Conservation (phyloP, 2,113 vertebrate species). For the Pardalotus punctatus region DNA sequence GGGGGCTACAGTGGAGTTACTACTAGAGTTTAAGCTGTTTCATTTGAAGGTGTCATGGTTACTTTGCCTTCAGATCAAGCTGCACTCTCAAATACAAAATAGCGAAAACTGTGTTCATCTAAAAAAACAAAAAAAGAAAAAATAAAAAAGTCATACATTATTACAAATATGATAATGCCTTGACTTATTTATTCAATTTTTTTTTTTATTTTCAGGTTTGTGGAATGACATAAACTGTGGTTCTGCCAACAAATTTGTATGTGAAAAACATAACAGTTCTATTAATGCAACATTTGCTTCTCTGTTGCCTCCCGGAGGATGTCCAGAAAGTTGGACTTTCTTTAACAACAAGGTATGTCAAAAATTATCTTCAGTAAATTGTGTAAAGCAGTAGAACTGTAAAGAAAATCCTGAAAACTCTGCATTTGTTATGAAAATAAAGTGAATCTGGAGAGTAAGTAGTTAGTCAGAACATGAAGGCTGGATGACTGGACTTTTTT, state of each 20-base stretch:
- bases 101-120: neutral
- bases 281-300: slow-evolving; percentile 77
- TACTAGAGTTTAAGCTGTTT: neutral
- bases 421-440: neutral
- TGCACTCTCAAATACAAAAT: neutral
- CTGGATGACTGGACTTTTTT: neutral
- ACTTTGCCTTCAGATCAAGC: neutral
- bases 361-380: neutral
- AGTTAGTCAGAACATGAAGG: neutral
- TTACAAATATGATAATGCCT: neutral
- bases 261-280: slow-evolving; percentile 82
- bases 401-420: neutral
- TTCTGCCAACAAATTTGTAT: slow-evolving; percentile 77
- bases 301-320: slow-evolving; percentile 74
- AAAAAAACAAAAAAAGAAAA: neutral
- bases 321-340: slow-evolving; percentile 80
- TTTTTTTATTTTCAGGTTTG: slow-evolving; percentile 71
- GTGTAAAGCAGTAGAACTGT: neutral
- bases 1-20: neutral
- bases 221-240: slow-evolving; percentile 96
- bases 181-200: neutral
- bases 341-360: slow-evolving; percentile 84
- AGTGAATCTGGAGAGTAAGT: neutral
- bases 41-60: neutral
- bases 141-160: neutral